phyloP scores from a whole-genome alignment of 2,888 invertebrate genomes.

The Biston stratarius region DNA sequence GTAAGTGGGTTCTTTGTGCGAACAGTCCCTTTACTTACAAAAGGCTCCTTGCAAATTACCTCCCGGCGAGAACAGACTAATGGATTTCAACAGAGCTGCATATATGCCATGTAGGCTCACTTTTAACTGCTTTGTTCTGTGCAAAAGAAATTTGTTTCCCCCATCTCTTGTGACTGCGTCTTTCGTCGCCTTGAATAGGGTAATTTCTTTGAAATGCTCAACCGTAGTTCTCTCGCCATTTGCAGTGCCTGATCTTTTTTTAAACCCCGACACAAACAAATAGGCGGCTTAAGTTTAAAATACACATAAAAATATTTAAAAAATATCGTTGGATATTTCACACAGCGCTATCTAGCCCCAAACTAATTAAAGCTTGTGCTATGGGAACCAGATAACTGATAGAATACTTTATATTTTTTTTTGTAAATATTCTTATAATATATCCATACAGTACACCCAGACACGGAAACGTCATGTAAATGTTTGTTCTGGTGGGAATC shows the following conservation, averaged over 20 bases:
- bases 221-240: conserved; percentile 58
- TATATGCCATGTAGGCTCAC: conserved; percentile 74
- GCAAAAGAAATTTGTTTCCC: conserved; percentile 76
- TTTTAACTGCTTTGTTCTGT: conserved; percentile 79
- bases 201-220: conserved; percentile 71
- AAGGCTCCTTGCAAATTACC: conserved; percentile 80
- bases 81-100: conserved; percentile 82
- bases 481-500: too few species aligned
- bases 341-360: too few species aligned
- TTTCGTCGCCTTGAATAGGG: conserved; percentile 71
- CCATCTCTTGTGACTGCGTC: conserved; percentile 69
- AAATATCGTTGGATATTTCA: too few species aligned
- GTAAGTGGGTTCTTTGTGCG: conserved; percentile 67
- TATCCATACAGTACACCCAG: too few species aligned
- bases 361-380: too few species aligned
- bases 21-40: conserved; percentile 72
- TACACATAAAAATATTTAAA: too few species aligned
- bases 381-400: too few species aligned
- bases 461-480: too few species aligned
- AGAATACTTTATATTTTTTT: too few species aligned
- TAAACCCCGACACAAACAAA: too few species aligned
- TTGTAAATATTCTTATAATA: too few species aligned
- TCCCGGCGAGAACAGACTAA: conserved; percentile 72
- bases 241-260: conserved; percentile 53
- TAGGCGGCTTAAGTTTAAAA: too few species aligned